These are phyloP conservation scores for Cryptoblepharus egeriae DNA, from an alignment of 2,797 vertebrate genomes.

Conservation along the genomic window DNA sequence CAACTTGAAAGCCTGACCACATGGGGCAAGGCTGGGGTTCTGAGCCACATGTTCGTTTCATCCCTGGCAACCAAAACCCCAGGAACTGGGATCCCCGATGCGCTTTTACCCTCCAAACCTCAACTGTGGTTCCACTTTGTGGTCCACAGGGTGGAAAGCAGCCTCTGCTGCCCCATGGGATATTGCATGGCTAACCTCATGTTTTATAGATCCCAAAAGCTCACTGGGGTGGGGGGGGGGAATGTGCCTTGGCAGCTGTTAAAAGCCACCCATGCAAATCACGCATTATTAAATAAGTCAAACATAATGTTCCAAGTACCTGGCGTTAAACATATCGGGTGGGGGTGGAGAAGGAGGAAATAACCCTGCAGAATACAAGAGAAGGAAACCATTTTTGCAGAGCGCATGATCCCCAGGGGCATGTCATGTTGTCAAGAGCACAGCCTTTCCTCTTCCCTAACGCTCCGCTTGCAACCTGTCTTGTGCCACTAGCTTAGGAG, in stretches of 20 bases:
- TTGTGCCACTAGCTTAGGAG: constrained; percentile 46
- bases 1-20: too few relatives aligned
- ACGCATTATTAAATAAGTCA: constrained; percentile 57
- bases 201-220: background rate
- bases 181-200: background rate
- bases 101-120: too few relatives aligned
- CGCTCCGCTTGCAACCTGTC: constrained; percentile 31
- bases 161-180: too few relatives aligned
- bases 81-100: too few relatives aligned
- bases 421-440: constrained; percentile 52
- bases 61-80: too few relatives aligned
- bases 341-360: background rate
- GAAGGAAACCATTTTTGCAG: constrained; percentile 32
- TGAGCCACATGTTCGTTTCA: too few relatives aligned
- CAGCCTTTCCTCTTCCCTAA: constrained; percentile 8
- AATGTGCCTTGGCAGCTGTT: constrained; percentile 24
- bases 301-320: constrained; percentile 29
- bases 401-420: constrained; percentile 38
- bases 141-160: too few relatives aligned
- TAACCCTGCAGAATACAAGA: background rate
- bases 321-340: background rate
- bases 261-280: constrained; percentile 7
- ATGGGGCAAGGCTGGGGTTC: too few relatives aligned
- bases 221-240: accelerated
- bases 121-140: too few relatives aligned